Conservation (phyloP, 1,140 invertebrate genomes). For the Gryllus bimaculatus region DNA sequence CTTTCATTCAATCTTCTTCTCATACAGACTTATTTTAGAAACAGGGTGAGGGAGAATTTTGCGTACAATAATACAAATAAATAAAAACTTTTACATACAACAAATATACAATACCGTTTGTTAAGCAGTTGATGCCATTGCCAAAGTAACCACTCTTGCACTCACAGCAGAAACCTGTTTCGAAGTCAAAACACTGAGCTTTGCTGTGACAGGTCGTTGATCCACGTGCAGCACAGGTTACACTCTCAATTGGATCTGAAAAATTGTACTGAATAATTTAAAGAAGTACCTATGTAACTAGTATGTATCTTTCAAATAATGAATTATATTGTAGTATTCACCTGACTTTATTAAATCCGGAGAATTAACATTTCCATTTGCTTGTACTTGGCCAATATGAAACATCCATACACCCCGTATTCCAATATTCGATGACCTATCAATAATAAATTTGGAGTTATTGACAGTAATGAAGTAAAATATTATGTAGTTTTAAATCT, state of each 20-base stretch:
- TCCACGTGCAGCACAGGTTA: constrained; percentile 28
- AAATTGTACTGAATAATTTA: too few relatives aligned
- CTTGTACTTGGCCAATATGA: constrained; percentile 56
- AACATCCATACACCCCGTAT: constrained; percentile 76
- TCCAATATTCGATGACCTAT: constrained; percentile 75
- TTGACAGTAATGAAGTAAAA: background rate
- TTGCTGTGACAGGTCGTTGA: constrained; percentile 66
- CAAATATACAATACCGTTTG: constrained; percentile 47
- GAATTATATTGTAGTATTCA: background rate
- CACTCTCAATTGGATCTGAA: too few relatives aligned
- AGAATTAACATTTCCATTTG: constrained; percentile 48
- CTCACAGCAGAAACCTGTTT: constrained; percentile 77
- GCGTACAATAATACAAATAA: too few relatives aligned
- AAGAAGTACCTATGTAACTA: background rate
- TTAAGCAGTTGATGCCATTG: constrained; percentile 81
- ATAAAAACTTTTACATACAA: too few relatives aligned
- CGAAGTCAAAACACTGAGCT: constrained; percentile 72
- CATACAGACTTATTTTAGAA: too few relatives aligned
- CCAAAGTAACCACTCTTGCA: constrained; percentile 76
- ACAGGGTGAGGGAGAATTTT: too few relatives aligned
- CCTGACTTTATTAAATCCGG: constrained; percentile 42
- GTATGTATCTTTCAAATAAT: background rate
- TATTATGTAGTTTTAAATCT: background rate
- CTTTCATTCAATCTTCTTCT: too few relatives aligned
- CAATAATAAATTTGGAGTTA: constrained; percentile 25